These are phyloP conservation scores for Eupleurogrammus muticus DNA, from an alignment of 2,797 vertebrate genomes.

Conservation along the genomic window DNA sequence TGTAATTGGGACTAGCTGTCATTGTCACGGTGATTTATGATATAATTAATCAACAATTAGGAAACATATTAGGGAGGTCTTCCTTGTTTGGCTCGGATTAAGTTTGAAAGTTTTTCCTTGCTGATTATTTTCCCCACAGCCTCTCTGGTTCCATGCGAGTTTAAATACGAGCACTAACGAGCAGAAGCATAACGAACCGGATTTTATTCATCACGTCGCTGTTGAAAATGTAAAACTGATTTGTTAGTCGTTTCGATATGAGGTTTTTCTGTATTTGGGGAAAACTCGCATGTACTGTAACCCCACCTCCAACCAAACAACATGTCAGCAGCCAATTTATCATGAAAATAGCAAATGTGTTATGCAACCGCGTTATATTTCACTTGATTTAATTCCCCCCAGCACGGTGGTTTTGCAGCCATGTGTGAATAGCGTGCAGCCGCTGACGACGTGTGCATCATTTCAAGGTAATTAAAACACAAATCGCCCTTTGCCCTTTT, in stretches of 20 bases:
- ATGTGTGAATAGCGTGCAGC: neutral
- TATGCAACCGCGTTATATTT: neutral
- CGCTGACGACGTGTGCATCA: neutral
- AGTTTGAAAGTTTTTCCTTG: conserved; percentile 41
- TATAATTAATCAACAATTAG: conserved; percentile 94
- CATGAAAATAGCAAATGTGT: conserved; percentile 1
- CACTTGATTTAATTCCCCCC: conserved; percentile 1
- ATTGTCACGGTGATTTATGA: conserved; percentile 92
- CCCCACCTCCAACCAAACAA: neutral
- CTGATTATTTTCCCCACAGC: neutral
- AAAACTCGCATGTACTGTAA: conserved; percentile 3
- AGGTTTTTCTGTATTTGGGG: neutral
- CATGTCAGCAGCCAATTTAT: no score
- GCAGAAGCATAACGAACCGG: neutral
- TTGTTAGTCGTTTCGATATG: neutral
- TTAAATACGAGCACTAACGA: neutral
- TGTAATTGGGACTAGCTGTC: conserved; percentile 85
- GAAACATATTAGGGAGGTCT: conserved; percentile 77
- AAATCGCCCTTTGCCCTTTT: conserved; percentile 28
- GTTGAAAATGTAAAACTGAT: conserved; percentile 2
- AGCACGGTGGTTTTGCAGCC: neutral
- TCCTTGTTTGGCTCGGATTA: conserved; percentile 67
- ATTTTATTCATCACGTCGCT: neutral
- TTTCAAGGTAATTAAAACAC: conserved; percentile 39
- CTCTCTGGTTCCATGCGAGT: neutral